Base-by-base conservation (phyloP, 2,888 invertebrate genomes). In the Lissocephala sabroskyi region DNA sequence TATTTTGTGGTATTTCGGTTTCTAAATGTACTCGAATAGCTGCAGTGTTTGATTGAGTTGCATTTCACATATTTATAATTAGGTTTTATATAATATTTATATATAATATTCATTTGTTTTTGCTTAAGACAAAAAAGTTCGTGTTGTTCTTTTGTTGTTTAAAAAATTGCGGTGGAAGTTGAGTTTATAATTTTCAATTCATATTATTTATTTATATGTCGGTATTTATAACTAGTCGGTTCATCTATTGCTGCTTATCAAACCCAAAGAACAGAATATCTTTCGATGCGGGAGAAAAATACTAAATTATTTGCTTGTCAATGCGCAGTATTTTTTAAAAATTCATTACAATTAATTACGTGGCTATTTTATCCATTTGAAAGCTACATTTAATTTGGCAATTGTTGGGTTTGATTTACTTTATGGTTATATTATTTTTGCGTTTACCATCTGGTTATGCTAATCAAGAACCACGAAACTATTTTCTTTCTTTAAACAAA, bases 381-480 rank as follows among this genome's bases (percentile, higher is more conserved):
- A 83, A 84, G 81, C 84, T 84, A 83, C 79, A 75, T 74, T 73
- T 80, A 81, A 82, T 82, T 82, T 82, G 84, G 83, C 82, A 84
- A 83, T 83, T 82, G 80, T 81, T 83, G 83, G 84, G 81, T 83
- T 80, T 77, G 77, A 80, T 79, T 79, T 76, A 23, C 47, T 53
- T 63, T 60, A 23, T 45, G 7, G 48, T 49, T 50, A 57, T 42
- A 17, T 40, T 40, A 16, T 19, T 36, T 14, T 41, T 32, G n/a
- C n/a, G n/a, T n/a, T n/a, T n/a, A n/a, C n/a, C n/a, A n/a, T n/a
- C 16, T 37, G 9, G 28, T 11, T 45, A 36, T 13, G 10, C 11
- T 36, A 36, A 16, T 13, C 10, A 10, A 36, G n/a, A 36, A 5
- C 7, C 4, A n/a, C n/a, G n/a, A n/a, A n/a, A 36, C 4, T 13